Evolutionary conservation across 1,140 invertebrate species (phyloP), one percentile per base, ranked within the genome.

Genomic region (Babylonia areolata): DNA sequence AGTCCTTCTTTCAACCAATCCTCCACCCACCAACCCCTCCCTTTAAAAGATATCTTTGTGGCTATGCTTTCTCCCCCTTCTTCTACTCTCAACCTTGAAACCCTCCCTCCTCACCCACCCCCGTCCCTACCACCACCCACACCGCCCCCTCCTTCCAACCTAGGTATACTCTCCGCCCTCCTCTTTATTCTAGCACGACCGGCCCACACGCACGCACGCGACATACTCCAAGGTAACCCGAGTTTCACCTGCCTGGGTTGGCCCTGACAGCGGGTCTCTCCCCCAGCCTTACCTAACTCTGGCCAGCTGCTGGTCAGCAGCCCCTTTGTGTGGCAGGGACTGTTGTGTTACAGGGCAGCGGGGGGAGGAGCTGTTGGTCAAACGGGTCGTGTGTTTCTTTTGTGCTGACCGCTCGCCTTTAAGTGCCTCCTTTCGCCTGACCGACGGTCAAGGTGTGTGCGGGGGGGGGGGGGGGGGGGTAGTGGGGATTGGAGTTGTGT

Each of bases 391-490:
- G 28, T 51, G 28, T 23, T 64, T 64, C 58, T 64, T 64, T 64
- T 64, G 58, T 64, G 58, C 15, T 6, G 5, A n/a, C 15, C 15
- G 6, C 58, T 64, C 20, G 28, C 58, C 58, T 64, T 64, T 64
- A 64, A 64, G 58, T 64, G 58, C 58, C 58, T 64, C 28, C 58
- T 64, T 64, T 64, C 58, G 58, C 58, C 28, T 64, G 58, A 64
- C 58, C 23, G 58, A n/a, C 58, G 5, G 58, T 0, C 5, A 23
- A n/a, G 5, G 58, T 64, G 58, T 64, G 58, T 11, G 58, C 28
- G 58, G 15, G 58, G 0, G 58, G 0, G 58, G 15, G 58, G 20
- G 9, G 58, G 15, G 58, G 58, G 9, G 58, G 15, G 58, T 64
- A 23, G 0, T 12, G 15, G 58, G 0, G 58, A 23, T 12, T 64